A percentile compares a stretch with the other conserved stretches of the same genome.
phyloP scores from a whole-genome alignment of 2,797 vertebrate genomes.

The Enteromius anoplus region DNA sequence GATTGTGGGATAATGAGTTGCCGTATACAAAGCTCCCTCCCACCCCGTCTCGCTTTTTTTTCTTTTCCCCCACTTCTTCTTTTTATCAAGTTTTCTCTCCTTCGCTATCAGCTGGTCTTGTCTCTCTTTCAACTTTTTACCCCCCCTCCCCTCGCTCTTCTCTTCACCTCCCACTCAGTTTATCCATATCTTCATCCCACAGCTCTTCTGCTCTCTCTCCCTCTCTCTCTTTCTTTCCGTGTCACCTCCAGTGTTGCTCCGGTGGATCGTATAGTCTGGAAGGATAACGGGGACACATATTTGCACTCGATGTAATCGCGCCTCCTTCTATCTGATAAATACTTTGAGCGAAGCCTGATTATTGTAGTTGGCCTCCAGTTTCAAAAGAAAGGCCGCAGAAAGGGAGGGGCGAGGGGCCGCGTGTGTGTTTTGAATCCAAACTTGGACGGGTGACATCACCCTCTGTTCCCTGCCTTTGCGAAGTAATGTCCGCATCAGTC shows the following conservation, averaged over 20 bases:
- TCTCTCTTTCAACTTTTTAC: slow-evolving; percentile 56
- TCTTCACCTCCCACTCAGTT: slow-evolving; percentile 43
- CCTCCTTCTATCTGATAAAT: slow-evolving; percentile 73
- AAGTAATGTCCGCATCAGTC: slow-evolving; percentile 74
- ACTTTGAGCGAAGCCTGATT: slow-evolving; percentile 72
- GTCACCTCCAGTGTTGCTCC: slow-evolving; percentile 69
- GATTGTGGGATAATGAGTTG: slow-evolving; percentile 60
- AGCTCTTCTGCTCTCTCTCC: slow-evolving; percentile 1
- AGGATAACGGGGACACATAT: slow-evolving; percentile 77
- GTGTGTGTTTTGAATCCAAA: slow-evolving; percentile 73
- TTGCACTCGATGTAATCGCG: slow-evolving; percentile 76
- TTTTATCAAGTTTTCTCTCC: slow-evolving; percentile 58
- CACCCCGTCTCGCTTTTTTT: slow-evolving; percentile 33
- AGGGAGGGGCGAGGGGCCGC: slow-evolving; percentile 28
- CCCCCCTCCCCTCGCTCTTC: slow-evolving; percentile 12
- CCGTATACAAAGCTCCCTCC: slow-evolving; percentile 47
- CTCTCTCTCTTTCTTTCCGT: slow-evolving; percentile 55
- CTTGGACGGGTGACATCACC: slow-evolving; percentile 72
- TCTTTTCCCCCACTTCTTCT: slow-evolving; percentile 30
- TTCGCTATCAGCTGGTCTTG: slow-evolving; percentile 54
- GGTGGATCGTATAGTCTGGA: slow-evolving; percentile 66
- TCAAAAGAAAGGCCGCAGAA: slow-evolving; percentile 68
- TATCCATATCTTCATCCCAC: slow-evolving; percentile 38
- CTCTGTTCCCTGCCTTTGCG: slow-evolving; percentile 63
- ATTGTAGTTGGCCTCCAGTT: slow-evolving; percentile 72